Conservation (phyloP, 1,140 invertebrate species). For the Bombus cullumanus region DNA sequence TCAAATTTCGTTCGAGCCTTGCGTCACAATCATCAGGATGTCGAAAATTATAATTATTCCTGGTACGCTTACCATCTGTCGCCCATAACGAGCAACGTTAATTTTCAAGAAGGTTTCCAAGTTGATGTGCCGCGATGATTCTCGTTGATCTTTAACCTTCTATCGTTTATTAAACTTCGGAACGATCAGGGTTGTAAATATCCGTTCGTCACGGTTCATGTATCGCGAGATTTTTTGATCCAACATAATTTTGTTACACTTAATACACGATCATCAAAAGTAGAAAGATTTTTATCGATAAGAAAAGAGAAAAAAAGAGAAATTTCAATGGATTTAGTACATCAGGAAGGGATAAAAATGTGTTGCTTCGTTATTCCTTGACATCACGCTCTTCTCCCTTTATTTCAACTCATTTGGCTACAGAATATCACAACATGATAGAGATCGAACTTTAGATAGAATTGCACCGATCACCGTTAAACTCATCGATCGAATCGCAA, state of each 20-base stretch:
- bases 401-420: slow-evolving; percentile 71
- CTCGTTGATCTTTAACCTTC: not conserved
- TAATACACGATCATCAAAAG: no score
- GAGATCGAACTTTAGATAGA: slow-evolving; percentile 79
- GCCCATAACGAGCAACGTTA: not conserved
- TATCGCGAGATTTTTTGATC: no score
- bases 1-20: not conserved
- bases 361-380: not conserved
- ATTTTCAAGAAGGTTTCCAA: not conserved
- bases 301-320: no score
- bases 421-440: slow-evolving; percentile 79
- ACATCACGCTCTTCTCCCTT: slow-evolving; percentile 52
- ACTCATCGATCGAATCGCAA: slow-evolving; percentile 20
- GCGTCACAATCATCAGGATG: not conserved
- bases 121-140: not conserved
- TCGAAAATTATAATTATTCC: not conserved
- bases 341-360: no score
- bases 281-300: no score
- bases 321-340: no score
- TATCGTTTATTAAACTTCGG: not conserved
- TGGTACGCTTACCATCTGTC: slow-evolving; percentile 1
- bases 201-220: no score
- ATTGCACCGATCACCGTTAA: slow-evolving; percentile 65
- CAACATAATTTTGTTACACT: no score
- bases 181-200: not conserved